A percentile compares a stretch with the other conserved stretches of the same genome.
phyloP scores from a whole-genome alignment of 2,113 vertebrate genomes.

The Petromus typicus region DNA sequence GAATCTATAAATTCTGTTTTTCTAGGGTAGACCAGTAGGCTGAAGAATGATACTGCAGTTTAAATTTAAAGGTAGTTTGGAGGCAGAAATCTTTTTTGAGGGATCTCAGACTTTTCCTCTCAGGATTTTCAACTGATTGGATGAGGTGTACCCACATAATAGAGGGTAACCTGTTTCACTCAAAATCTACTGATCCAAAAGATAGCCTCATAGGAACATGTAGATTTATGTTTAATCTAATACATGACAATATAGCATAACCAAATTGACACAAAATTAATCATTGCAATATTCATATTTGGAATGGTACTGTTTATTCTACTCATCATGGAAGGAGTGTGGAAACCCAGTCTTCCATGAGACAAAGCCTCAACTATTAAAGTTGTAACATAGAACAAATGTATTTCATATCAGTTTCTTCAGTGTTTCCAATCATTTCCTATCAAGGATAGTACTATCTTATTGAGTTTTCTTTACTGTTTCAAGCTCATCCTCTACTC shows the following conservation, averaged over 20 bases:
- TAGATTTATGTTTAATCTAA: neutral
- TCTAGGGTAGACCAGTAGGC: neutral
- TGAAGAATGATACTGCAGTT: neutral
- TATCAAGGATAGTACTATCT: neutral
- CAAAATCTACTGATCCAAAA: neutral
- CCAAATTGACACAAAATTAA: neutral
- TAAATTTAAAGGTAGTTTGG: neutral
- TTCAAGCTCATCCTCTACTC: neutral
- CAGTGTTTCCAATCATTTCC: neutral
- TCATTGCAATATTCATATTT: neutral
- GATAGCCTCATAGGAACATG: neutral
- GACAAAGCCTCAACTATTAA: slow-evolving; percentile 4
- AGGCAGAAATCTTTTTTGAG: neutral
- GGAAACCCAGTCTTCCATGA: neutral
- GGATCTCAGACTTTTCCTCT: neutral
- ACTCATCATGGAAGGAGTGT: neutral
- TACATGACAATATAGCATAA: neutral
- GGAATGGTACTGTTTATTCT: neutral
- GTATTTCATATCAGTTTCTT: neutral
- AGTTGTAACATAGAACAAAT: neutral
- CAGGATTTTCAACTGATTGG: neutral
- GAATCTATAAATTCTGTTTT: neutral
- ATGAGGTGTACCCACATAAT: neutral
- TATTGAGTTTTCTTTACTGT: neutral
- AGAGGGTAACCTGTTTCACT: neutral